These are phyloP conservation scores for Hedya salicella DNA, from an alignment of 2,888 invertebrate genomes.

Conservation along the genomic window DNA sequence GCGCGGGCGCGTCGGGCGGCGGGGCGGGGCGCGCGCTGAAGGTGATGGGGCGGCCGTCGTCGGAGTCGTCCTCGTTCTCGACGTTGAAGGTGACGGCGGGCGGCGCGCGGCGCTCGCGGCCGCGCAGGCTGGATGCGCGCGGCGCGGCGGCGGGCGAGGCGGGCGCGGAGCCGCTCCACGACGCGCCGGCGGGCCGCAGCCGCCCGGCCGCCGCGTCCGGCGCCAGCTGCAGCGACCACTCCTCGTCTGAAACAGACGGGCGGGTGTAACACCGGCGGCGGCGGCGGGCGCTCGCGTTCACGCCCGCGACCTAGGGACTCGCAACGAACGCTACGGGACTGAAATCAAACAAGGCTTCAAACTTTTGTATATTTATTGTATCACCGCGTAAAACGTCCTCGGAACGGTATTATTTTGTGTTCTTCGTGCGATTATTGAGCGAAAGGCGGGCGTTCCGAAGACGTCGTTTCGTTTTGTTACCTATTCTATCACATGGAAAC, in stretches of 20 bases:
- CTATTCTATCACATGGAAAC: neutral
- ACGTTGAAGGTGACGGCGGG: slow-evolving; percentile 81
- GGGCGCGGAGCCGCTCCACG: slow-evolving; percentile 54
- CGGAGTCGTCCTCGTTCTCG: slow-evolving; percentile 75
- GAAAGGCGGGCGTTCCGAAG: neutral
- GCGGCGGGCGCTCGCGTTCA: slow-evolving; percentile 33
- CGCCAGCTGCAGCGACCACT: slow-evolving; percentile 62
- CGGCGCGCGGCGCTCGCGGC: slow-evolving; percentile 57
- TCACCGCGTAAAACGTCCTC: slow-evolving; percentile 37
- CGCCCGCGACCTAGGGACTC: slow-evolving; percentile 40
- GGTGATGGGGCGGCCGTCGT: slow-evolving; percentile 77
- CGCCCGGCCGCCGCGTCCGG: slow-evolving; percentile 42
- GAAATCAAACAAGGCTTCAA: slow-evolving; percentile 65
- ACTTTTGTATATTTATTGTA: slow-evolving; percentile 66
- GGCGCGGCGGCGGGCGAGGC: slow-evolving; percentile 60
- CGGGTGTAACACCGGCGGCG: slow-evolving; percentile 41
- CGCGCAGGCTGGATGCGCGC: slow-evolving; percentile 65
- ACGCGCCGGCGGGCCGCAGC: slow-evolving; percentile 52
- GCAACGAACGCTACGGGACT: slow-evolving; percentile 49
- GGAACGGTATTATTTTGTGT: slow-evolving; percentile 16
- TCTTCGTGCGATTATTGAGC: slow-evolving; percentile 15
- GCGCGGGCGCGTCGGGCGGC: slow-evolving; percentile 45
- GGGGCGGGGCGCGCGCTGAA: slow-evolving; percentile 65
- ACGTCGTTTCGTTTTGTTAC: neutral
- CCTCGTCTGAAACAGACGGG: slow-evolving; percentile 72